phyloP scores from a whole-genome alignment of 2,113 vertebrate species.

The Engraulis encrasicolus region DNA sequence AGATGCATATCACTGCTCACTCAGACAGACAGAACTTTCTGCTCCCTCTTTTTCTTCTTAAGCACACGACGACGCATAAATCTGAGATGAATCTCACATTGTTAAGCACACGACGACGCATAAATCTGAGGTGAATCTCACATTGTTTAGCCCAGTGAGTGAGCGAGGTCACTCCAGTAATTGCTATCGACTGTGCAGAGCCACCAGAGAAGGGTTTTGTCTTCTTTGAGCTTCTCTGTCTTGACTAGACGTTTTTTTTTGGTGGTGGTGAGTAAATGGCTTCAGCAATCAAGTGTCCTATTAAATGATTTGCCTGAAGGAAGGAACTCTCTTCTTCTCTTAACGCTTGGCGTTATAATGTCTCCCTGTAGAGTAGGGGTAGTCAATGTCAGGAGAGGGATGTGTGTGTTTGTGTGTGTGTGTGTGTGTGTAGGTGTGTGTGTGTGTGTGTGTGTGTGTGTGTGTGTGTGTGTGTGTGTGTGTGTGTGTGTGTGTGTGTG shows the following conservation, averaged over 20 bases:
- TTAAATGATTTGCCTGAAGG: slow-evolving; percentile 49
- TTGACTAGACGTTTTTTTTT: not conserved
- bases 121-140: not conserved
- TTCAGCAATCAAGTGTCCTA: slow-evolving; percentile 42
- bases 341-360: slow-evolving; percentile 2
- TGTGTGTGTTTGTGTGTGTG: too few species aligned
- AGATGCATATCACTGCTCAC: not conserved
- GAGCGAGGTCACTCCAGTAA: slow-evolving; percentile 37
- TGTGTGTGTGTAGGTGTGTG: too few species aligned
- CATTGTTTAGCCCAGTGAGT: slow-evolving; percentile 20
- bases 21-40: slow-evolving; percentile 1
- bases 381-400: slow-evolving; percentile 56
- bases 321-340: slow-evolving; percentile 37
- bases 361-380: slow-evolving; percentile 26
- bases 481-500: too few species aligned
- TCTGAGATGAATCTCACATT: not conserved
- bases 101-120: slow-evolving; percentile 20
- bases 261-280: slow-evolving; percentile 55
- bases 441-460: too few species aligned
- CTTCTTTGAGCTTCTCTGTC: slow-evolving; percentile 17
- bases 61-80: slow-evolving; percentile 22
- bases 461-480: too few species aligned
- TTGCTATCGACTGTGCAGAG: slow-evolving; percentile 46
- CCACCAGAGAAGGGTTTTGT: slow-evolving; percentile 36
- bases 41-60: slow-evolving; percentile 20